phyloP scores from a whole-genome alignment of 2,888 invertebrate genomes.

The Ochropleura plecta region DNA sequence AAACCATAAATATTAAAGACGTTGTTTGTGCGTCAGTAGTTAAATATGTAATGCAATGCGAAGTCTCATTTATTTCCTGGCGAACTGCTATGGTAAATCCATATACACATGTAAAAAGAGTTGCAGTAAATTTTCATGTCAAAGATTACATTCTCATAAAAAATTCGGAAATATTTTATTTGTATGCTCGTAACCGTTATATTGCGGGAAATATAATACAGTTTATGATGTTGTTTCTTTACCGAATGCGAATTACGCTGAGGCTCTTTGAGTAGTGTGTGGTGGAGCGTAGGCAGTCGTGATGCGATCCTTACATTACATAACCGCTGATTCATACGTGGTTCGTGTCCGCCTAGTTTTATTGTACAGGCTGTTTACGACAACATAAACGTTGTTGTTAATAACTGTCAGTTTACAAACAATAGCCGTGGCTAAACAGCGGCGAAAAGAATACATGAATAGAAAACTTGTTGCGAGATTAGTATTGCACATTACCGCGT shows the following conservation, averaged over 20 bases:
- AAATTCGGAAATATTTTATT: conserved; percentile 50
- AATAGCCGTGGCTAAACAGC: conserved; percentile 29
- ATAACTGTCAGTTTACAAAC: conserved; percentile 48
- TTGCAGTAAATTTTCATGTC: conserved; percentile 53
- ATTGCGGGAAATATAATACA: conserved; percentile 38
- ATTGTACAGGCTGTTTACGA: conserved; percentile 51
- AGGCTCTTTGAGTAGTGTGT: conserved; percentile 7
- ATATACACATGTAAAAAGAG: conserved; percentile 51
- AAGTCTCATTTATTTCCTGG: conserved; percentile 44
- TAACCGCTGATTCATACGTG: conserved; percentile 65
- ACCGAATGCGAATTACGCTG: conserved; percentile 31
- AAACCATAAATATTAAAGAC: conserved; percentile 44
- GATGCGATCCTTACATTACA: conserved; percentile 67
- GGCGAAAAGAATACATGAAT: conserved; percentile 41
- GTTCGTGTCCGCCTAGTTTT: conserved; percentile 57
- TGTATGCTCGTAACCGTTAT: conserved; percentile 53
- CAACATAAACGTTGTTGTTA: conserved; percentile 43
- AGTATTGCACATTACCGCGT: conserved; percentile 13
- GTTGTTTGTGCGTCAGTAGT: conserved; percentile 36
- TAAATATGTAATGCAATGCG: conserved; percentile 45
- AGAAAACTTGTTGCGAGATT: conserved; percentile 19
- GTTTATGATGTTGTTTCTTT: conserved; percentile 46
- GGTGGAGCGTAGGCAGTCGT: conserved; percentile 53
- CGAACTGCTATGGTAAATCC: conserved; percentile 45
- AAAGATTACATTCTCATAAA: conserved; percentile 59